These are phyloP conservation scores for Ips typographus DNA, from an alignment of 1,140 invertebrate genomes.

Conservation along the genomic window DNA sequence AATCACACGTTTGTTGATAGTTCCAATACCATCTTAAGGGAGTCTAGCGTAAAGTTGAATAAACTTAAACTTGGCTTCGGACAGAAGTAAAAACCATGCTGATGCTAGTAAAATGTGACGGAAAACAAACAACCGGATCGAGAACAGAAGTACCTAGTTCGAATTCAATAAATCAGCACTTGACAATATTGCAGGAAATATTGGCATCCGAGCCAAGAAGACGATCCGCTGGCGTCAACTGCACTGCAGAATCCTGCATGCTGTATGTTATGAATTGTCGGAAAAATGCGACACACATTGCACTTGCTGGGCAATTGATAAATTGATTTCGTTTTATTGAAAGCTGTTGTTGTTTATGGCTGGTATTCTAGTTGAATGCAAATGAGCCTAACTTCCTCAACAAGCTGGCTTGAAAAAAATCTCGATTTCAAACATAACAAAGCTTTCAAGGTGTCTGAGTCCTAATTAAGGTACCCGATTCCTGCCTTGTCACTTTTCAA, in stretches of 20 bases:
- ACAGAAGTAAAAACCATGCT: no score
- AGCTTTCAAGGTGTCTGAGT: background rate
- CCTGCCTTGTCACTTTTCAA: slow-evolving; percentile 27
- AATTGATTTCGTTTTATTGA: slow-evolving; percentile 25
- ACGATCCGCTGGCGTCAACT: slow-evolving; percentile 24
- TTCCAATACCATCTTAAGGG: no score
- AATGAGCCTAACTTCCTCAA: background rate
- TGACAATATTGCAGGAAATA: slow-evolving; percentile 27
- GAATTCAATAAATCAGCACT: slow-evolving; percentile 15
- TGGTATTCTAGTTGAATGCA: background rate
- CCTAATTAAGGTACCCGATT: slow-evolving; percentile 7
- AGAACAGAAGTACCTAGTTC: no score
- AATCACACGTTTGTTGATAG: no score
- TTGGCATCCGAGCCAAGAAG: slow-evolving; percentile 27
- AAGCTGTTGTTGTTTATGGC: background rate
- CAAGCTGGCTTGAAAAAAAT: background rate
- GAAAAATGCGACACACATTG: slow-evolving; percentile 21
- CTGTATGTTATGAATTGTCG: slow-evolving; percentile 18
- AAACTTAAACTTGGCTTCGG: no score
- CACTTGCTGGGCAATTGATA: slow-evolving; percentile 16
- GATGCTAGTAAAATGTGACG: no score
- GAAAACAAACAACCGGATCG: no score
- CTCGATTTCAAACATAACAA: background rate
- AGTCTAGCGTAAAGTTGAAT: no score
- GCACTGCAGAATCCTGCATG: slow-evolving; percentile 25